phyloP scores from a whole-genome alignment of 2,888 invertebrate genomes.

The Lithophane semibrunnea region DNA sequence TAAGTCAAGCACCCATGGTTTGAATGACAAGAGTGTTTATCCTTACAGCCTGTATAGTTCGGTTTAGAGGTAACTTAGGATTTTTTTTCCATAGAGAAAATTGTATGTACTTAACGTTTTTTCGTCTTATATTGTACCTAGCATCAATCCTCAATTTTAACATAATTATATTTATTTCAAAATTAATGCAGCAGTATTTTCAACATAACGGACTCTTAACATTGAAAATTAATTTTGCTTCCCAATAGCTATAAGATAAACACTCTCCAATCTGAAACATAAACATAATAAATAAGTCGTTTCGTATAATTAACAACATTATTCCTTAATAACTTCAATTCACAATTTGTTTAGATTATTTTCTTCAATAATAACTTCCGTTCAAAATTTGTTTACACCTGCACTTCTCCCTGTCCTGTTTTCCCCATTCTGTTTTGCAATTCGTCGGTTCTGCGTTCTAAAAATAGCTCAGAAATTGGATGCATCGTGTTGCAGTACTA shows the following conservation, averaged over 20 bases:
- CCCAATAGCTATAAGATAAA: slow-evolving; percentile 28
- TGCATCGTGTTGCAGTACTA: slow-evolving; percentile 36
- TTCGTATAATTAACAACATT: slow-evolving; percentile 10
- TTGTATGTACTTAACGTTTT: too few relatives aligned
- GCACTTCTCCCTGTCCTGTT: slow-evolving; percentile 49
- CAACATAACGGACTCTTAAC: not conserved
- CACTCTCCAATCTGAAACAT: slow-evolving; percentile 14
- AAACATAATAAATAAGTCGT: slow-evolving; percentile 34
- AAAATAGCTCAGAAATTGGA: slow-evolving; percentile 53
- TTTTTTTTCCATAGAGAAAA: too few relatives aligned
- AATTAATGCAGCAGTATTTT: too few relatives aligned
- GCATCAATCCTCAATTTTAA: too few relatives aligned
- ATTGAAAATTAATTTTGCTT: slow-evolving; percentile 18
- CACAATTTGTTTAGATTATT: slow-evolving; percentile 18
- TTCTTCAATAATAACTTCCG: slow-evolving; percentile 1
- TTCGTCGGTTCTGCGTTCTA: slow-evolving; percentile 51
- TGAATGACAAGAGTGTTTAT: too few relatives aligned
- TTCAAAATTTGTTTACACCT: slow-evolving; percentile 26
- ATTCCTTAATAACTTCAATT: slow-evolving; percentile 12
- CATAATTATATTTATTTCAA: too few relatives aligned
- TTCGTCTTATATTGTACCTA: too few relatives aligned
- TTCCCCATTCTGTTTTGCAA: slow-evolving; percentile 15
- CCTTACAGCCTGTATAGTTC: too few relatives aligned
- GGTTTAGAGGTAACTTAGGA: too few relatives aligned
- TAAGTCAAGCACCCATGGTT: too few relatives aligned